Base-by-base conservation (phyloP, 1,140 invertebrate genomes). In the Frieseomelitta varia region DNA sequence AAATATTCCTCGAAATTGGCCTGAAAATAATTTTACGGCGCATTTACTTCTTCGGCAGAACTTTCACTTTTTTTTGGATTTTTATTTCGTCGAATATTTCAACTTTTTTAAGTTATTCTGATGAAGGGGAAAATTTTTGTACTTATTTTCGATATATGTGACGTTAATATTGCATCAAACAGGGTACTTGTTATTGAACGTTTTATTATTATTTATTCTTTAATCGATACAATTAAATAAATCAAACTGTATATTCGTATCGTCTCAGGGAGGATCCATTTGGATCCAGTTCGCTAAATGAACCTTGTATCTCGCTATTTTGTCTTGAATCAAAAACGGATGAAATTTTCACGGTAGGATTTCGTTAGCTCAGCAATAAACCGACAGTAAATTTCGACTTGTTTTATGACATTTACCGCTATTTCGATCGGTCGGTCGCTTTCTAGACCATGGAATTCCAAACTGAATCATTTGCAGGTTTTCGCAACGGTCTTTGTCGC, bases 391-490 rank as follows among this genome's bases (percentile, higher is more conserved):
- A 74, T 88, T 76, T 81, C 78, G 34, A 30, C 53, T 56, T 79
- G 21, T 86, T 88, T 79, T 79, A 77, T 74, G 34, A n/a, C 69
- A 68, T 81, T 65, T 74, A 73, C 76, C 58, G 55, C 27, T 58
- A 47, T 80, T 76, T n/a, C 82, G 67, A 34, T 80, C 19, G 65
- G 73, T 63, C 73, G 73, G 58, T 63, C 68, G 71, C 34, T 84
- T 73, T 83, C 84, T 67, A 84, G 58, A 73, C 77, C 77, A 69
- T 58, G 72, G 84, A 73, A 89, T 89, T 89, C 87, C 76, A 72
- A 89, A 89, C 80, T 89, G 83, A 89, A 89, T 88, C 87, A 76
- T 86, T 89, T 88, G 88, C 79, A 77, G 39, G 87, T 89, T 89
- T 86, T 72, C 68, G 24, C 76, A 63, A 56, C 67, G 84, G 76